phyloP scores from a whole-genome alignment of 2,113 vertebrate genomes.

The Caloenas nicobarica region DNA sequence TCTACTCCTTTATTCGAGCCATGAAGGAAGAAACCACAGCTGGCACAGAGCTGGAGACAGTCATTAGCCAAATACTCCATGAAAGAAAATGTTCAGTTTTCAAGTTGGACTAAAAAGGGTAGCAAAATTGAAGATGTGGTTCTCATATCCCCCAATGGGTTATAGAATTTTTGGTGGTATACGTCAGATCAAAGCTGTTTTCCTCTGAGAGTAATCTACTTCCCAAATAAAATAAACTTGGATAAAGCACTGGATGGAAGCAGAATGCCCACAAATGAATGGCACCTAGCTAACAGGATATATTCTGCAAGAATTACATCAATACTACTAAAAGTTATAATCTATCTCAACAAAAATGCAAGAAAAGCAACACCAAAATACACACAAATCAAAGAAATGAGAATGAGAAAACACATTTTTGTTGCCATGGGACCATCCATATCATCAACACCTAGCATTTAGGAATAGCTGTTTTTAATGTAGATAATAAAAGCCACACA shows the following conservation, averaged over 20 bases:
- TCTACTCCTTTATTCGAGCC: neutral
- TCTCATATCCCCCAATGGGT: neutral
- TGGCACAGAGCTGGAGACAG: neutral
- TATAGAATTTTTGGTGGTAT: neutral
- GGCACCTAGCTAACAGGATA: neutral
- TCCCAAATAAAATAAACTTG: neutral
- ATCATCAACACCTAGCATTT: slow-evolving; percentile 2
- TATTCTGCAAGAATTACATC: slow-evolving; percentile 12
- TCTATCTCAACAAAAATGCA: slow-evolving; percentile 16
- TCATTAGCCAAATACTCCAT: neutral
- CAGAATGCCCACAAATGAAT: slow-evolving; percentile 5
- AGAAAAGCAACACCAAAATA: slow-evolving; percentile 5
- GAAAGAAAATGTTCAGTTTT: neutral
- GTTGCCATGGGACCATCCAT: neutral
- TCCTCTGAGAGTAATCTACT: neutral
- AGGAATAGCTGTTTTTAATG: neutral
- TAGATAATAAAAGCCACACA: slow-evolving; percentile 4
- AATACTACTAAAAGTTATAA: neutral
- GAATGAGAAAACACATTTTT: neutral
- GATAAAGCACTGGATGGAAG: neutral
- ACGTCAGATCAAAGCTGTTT: neutral
- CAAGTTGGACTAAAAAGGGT: neutral
- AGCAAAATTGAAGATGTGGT: neutral
- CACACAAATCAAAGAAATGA: slow-evolving; percentile 15
- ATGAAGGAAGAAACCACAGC: neutral